Conservation (phyloP, 2,888 invertebrate genomes). For the Cantharis rustica region DNA sequence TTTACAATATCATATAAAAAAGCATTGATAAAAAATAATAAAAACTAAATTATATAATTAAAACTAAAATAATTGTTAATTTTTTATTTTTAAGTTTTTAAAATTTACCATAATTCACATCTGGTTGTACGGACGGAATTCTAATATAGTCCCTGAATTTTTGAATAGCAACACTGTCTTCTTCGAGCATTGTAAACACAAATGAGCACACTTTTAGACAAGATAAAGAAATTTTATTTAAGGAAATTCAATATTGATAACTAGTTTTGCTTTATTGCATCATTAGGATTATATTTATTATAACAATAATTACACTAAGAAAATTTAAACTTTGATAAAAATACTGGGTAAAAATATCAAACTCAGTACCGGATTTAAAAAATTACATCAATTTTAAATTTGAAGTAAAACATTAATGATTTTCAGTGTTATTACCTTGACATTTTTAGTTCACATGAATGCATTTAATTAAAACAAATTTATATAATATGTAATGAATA, state of each 20-base stretch:
- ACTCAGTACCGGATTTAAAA: too few species aligned
- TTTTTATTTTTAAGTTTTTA: not conserved
- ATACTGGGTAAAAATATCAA: too few species aligned
- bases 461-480: too few species aligned
- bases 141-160: not conserved
- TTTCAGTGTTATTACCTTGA: too few species aligned
- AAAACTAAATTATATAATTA: not conserved
- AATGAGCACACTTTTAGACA: not conserved
- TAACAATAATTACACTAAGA: too few species aligned
- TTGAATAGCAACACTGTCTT: not conserved
- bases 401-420: too few species aligned
- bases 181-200: not conserved
- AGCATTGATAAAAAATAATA: not conserved
- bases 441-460: too few species aligned
- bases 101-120: not conserved
- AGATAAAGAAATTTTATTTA: not conserved
- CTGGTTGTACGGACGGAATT: not conserved
- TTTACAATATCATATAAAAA: not conserved
- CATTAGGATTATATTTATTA: not conserved
- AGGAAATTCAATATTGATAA: not conserved
- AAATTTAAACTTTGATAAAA: too few species aligned
- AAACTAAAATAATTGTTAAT: not conserved
- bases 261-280: not conserved
- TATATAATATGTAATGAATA: too few species aligned
- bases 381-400: too few species aligned